Evolutionary conservation across 53 echinoderm and acorn worm genomes (phyloP), one percentile per base, ranked within the genome.

Genomic region (Antedon mediterranea): DNA sequence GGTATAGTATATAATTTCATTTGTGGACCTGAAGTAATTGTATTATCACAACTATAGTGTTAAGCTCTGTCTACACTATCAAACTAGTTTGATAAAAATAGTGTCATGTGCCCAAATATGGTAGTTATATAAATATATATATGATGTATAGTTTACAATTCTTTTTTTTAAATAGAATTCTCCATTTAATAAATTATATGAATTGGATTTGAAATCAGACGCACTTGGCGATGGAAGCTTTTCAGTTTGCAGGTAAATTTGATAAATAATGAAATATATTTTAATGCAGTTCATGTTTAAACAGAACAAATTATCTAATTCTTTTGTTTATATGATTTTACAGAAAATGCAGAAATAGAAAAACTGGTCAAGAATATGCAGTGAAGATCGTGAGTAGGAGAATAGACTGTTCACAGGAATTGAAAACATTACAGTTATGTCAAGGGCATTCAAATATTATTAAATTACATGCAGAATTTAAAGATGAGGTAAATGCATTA

Each of bases 211-310:
- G 80, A 85, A 88, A 30, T 82, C 98, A 9, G 83, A 90, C 28
- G 85, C 92, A 1, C 76, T 98, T 18, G 98, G 98, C n/a, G 98
- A 98, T 81, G 98, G 98, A 0, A 98, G 98, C 77, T 98, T 98
- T 71, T 98, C 98, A 34, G 82, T 98, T 0, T 98, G 98, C 81
- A 98, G 98, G 98, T 98, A 86, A 75, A 76, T 11, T 28, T 28
- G 44, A 13, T 57, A 57, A 57, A 57, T 15, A 57, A 6, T 57
- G 4, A 7, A 41, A 41, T 57, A 57, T 57, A 6, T 57, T 57
- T 37, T 37, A 11, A 6, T 11, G 37, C 11, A 6, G 11, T 37
- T 11, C 4, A 37, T 4, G 37, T 4, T 37, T 11, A 4, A 4
- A 37, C 6, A 37, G 37, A 4, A 37, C 11, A 6, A 37, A 4